These are phyloP conservation scores for Agelastica alni DNA, from an alignment of 2,888 invertebrate species.

Conservation along the genomic window DNA sequence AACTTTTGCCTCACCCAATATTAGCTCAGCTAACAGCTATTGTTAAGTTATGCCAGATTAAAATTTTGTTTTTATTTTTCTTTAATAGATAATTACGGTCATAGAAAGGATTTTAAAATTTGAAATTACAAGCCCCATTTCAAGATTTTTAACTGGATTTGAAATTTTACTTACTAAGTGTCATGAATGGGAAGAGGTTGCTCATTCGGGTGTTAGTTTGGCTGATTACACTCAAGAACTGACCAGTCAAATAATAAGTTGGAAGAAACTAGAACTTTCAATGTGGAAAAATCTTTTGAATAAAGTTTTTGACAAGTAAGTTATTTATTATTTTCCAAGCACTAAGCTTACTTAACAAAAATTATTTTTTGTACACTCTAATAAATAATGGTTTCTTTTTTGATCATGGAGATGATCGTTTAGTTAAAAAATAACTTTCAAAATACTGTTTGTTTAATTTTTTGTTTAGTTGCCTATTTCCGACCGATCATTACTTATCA, in stretches of 20 bases:
- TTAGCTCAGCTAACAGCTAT: too few relatives aligned
- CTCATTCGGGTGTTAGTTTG: slow-evolving; percentile 84
- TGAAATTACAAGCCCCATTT: slow-evolving; percentile 79
- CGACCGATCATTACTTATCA: too few relatives aligned
- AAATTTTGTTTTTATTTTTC: slow-evolving; percentile 5
- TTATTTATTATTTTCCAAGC: too few relatives aligned
- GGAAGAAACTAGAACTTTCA: slow-evolving; percentile 87
- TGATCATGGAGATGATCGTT: too few relatives aligned
- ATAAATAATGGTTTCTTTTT: too few relatives aligned
- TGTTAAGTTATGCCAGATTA: neutral
- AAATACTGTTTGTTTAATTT: too few relatives aligned
- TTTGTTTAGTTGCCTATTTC: too few relatives aligned
- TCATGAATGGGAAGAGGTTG: slow-evolving; percentile 91
- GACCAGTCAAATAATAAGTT: slow-evolving; percentile 81
- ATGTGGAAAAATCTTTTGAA: slow-evolving; percentile 86
- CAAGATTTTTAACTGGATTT: slow-evolving; percentile 86
- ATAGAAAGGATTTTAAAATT: slow-evolving; percentile 70
- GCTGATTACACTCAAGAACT: slow-evolving; percentile 72
- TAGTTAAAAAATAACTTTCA: too few relatives aligned
- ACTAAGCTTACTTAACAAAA: too few relatives aligned
- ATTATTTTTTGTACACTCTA: too few relatives aligned
- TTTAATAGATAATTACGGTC: slow-evolving; percentile 65
- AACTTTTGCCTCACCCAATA: too few relatives aligned
- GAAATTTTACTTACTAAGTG: slow-evolving; percentile 85
- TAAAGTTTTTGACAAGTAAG: slow-evolving; percentile 65